Base-by-base conservation (phyloP, 1,140 invertebrate genomes). In the Vanessa atalanta region DNA sequence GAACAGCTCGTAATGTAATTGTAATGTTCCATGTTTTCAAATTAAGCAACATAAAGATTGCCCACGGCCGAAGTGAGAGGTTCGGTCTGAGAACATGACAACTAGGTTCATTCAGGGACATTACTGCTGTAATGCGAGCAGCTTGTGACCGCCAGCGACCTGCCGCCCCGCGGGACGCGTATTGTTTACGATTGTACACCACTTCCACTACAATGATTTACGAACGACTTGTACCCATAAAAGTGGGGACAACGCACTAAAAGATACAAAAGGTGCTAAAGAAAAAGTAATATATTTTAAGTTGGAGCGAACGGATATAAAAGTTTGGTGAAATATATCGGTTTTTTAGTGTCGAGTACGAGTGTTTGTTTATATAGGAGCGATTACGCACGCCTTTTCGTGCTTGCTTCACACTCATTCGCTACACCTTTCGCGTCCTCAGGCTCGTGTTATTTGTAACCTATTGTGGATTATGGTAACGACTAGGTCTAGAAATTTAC, bases 231-330 rank as follows among this genome's bases (percentile, higher is more conserved):
- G 90, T 81, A 75, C 80, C 85, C 88, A 90, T 92, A 93, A 93
- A 93, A 88, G 81, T 82, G 84, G 87, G 88, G 90, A 91, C 84
- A 91, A 87, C 83, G 85, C 84, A 88, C 85, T 88, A 91, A 91
- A 92, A 91, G 85, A 89, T 87, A 92, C 91, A 93, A 93, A 93
- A 93, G 91, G 90, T 90, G 89, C 89, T 93, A 93, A 91, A 91
- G 89, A 93, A 92, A 73, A 91, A 90, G 88, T 88, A 89, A 91
- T 90, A 91, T 91, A 93, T 90, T 93, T 88, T 77, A 89, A 90
- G 89, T 88, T 84, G 80, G 83, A 87, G 81, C 77, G 83, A 88
- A 91, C 84, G 84, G 84, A 86, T 91, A 92, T 91, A 91, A 91
- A 93, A 91, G 87, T 90, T 88, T 84, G 84, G 85, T 91, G 88